Evolutionary conservation across 2,888 invertebrate genomes (phyloP).

Genomic region (Lasioglossum malachurum): DNA sequence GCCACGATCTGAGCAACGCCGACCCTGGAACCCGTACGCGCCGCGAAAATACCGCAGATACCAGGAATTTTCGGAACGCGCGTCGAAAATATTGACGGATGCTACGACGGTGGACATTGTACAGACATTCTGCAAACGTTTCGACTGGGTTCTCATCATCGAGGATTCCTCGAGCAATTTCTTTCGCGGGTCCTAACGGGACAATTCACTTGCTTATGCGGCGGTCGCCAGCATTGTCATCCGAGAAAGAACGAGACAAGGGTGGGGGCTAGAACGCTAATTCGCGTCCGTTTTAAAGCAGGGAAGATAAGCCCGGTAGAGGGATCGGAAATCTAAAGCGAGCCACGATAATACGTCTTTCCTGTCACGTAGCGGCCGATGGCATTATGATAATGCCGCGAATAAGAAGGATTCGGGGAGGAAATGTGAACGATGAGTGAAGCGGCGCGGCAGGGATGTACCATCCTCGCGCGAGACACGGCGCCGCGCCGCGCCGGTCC

Average conservation of each 20-base stretch:
- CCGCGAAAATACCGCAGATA: neutral
- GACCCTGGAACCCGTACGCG: neutral
- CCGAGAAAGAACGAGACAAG: neutral
- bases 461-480: conserved; percentile 17
- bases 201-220: no score
- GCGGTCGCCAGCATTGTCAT: neutral
- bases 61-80: neutral
- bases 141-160: neutral
- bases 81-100: neutral
- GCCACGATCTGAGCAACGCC: neutral
- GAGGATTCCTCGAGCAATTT: neutral
- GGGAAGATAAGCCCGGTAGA: conserved; percentile 68
- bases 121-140: neutral
- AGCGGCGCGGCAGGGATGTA: conserved; percentile 72
- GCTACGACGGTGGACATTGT: neutral
- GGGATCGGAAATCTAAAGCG: conserved; percentile 73
- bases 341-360: conserved; percentile 80
- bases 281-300: conserved; percentile 70
- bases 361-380: conserved; percentile 82
- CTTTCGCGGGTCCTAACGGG: neutral
- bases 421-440: conserved; percentile 80
- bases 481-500: neutral
- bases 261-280: conserved; percentile 53
- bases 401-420: conserved; percentile 80
- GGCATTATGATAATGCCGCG: conserved; percentile 82